Evolutionary conservation across 2,113 vertebrate species (phyloP).

Genomic region (Sander vitreus): DNA sequence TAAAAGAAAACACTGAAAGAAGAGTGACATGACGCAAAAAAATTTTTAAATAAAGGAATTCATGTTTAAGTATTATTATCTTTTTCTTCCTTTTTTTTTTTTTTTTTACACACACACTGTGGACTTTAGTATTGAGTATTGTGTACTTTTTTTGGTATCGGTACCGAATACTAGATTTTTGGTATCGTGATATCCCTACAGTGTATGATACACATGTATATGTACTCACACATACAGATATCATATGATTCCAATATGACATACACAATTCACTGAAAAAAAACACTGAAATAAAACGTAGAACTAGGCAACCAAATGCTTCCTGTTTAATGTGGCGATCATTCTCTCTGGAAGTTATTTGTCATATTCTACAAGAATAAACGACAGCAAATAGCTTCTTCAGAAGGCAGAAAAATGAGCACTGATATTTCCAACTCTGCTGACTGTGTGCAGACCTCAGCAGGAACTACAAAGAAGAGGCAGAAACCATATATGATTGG

Average conservation of each 20-base stretch:
- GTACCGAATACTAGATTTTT: no score
- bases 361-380: constrained; percentile 40
- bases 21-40: no score
- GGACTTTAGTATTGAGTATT: no score
- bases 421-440: constrained; percentile 34
- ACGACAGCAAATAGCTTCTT: constrained; percentile 26
- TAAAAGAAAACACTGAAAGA: no score
- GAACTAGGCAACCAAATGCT: constrained; percentile 23
- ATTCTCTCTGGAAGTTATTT: constrained; percentile 26
- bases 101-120: no score
- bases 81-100: no score
- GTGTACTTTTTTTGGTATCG: no score
- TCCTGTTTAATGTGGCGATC: constrained; percentile 23
- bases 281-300: constrained; percentile 8
- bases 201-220: background rate
- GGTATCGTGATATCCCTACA: no score
- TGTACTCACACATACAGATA: background rate
- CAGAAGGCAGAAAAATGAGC: constrained; percentile 59
- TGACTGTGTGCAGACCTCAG: constrained; percentile 59
- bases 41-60: no score
- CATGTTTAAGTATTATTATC: no score
- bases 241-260: constrained; percentile 11
- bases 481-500: constrained; percentile 39
- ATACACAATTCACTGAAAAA: background rate
- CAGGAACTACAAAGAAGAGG: constrained; percentile 44